Percentiles rank a stretch among this genome's conserved stretches.
Evolutionary conservation across 2,888 invertebrate species (phyloP).

Genomic region (Sussaba pulchella): DNA sequence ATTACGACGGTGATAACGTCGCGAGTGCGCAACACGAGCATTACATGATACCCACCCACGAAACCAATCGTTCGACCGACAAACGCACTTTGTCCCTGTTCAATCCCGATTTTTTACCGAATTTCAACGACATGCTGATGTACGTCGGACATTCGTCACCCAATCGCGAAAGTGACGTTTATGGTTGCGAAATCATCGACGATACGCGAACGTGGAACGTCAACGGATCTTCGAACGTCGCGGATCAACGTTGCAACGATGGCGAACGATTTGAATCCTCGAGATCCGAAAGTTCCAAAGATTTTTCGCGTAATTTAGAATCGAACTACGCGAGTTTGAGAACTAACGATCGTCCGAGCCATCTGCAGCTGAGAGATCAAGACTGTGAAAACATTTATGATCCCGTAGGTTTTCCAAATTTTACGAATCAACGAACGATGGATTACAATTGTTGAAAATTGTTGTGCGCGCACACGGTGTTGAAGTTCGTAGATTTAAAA

Average conservation of each 20-base stretch:
- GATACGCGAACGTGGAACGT: conserved; percentile 62
- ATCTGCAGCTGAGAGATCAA: conserved; percentile 53
- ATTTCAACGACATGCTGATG: conserved; percentile 81
- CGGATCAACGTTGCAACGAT: conserved; percentile 39
- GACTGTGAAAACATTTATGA: conserved; percentile 68
- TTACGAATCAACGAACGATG: conserved; percentile 57
- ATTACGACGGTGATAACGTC: conserved; percentile 21
- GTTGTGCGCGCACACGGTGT: not conserved
- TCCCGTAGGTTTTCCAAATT: conserved; percentile 61
- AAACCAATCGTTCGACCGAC: conserved; percentile 67
- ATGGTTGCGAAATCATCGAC: conserved; percentile 65
- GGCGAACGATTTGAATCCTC: conserved; percentile 17
- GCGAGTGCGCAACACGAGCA: conserved; percentile 66
- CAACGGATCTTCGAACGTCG: conserved; percentile 21
- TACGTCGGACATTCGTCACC: conserved; percentile 74
- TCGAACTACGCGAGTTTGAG: conserved; percentile 66
- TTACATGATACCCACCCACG: conserved; percentile 72
- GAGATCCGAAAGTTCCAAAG: conserved; percentile 25
- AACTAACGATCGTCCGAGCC: conserved; percentile 33
- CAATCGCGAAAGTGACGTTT: conserved; percentile 61
- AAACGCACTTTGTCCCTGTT: conserved; percentile 79
- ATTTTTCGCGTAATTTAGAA: conserved; percentile 36
- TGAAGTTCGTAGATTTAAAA: no score
- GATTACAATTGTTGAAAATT: conserved; percentile 67
- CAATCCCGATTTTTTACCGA: conserved; percentile 81